These are phyloP conservation scores for Lepidocolaptes lacrymiger DNA, from an alignment of 2,797 vertebrate species.

Conservation along the genomic window DNA sequence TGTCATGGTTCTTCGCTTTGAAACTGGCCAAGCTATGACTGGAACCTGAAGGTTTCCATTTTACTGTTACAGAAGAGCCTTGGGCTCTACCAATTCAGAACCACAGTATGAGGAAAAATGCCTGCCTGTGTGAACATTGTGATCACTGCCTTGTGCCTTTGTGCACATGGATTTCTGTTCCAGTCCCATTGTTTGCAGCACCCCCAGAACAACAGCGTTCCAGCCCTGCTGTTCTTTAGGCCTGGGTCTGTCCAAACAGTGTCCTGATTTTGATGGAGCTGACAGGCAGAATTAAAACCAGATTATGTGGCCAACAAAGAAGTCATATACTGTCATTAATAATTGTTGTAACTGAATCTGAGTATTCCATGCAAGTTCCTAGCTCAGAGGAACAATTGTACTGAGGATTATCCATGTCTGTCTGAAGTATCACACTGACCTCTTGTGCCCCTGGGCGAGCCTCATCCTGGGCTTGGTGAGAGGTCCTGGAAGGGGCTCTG, in stretches of 20 bases:
- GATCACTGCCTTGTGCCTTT: background rate
- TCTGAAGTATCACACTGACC: background rate
- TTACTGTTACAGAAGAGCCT: background rate
- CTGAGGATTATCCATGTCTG: background rate
- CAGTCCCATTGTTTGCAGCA: background rate
- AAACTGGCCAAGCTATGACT: background rate
- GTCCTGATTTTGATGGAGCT: background rate
- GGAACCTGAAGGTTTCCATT: background rate
- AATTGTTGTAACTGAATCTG: background rate
- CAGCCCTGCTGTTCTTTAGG: background rate
- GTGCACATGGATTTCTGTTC: background rate
- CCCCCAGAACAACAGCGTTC: background rate
- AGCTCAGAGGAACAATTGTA: background rate
- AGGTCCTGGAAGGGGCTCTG: background rate
- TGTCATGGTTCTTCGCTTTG: background rate
- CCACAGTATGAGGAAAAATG: background rate
- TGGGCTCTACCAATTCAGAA: background rate
- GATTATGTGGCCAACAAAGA: background rate
- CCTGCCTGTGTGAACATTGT: background rate
- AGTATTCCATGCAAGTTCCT: background rate
- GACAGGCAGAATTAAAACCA: background rate
- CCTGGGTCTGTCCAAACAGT: background rate
- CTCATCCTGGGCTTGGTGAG: background rate
- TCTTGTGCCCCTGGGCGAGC: accelerated
- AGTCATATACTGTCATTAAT: background rate